Percentiles rank a stretch among this genome's conserved stretches.
Evolutionary conservation across 2,797 vertebrate genomes (phyloP).

Genomic region (Cyclura pinguis): DNA sequence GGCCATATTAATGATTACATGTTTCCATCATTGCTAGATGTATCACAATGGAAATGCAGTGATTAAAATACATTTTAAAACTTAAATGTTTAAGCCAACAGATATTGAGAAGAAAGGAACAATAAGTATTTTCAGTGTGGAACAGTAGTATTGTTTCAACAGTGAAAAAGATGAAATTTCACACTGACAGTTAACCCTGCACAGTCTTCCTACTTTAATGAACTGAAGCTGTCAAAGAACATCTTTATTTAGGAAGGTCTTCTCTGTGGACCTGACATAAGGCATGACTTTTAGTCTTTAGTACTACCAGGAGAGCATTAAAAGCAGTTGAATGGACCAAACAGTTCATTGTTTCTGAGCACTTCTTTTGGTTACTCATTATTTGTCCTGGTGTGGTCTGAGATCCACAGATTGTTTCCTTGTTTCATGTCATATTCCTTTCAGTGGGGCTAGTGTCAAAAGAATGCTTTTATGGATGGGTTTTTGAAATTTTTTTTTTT

Average conservation of each 20-base stretch:
- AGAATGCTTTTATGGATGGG: background rate
- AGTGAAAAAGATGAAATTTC: background rate
- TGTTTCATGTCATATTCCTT: slow-evolving; percentile 4
- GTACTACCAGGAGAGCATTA: background rate
- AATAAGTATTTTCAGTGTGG: background rate
- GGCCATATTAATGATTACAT: too few species aligned
- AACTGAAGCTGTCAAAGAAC: background rate
- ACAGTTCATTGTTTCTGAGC: background rate
- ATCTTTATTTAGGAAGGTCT: background rate
- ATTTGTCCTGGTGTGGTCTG: background rate
- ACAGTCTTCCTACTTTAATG: background rate
- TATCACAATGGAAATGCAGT: background rate
- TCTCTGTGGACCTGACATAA: background rate
- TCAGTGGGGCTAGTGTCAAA: background rate
- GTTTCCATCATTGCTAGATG: background rate
- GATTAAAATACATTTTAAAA: too few species aligned
- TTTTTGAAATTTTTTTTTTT: too few species aligned
- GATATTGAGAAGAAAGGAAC: background rate
- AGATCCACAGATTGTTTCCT: background rate
- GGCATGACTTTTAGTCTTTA: background rate
- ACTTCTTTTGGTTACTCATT: background rate
- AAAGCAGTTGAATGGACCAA: background rate
- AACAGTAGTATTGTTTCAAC: background rate
- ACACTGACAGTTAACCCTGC: background rate
- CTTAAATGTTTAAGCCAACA: too few species aligned